phyloP scores from a whole-genome alignment of 2,113 vertebrate genomes.

The Candoia aspera region DNA sequence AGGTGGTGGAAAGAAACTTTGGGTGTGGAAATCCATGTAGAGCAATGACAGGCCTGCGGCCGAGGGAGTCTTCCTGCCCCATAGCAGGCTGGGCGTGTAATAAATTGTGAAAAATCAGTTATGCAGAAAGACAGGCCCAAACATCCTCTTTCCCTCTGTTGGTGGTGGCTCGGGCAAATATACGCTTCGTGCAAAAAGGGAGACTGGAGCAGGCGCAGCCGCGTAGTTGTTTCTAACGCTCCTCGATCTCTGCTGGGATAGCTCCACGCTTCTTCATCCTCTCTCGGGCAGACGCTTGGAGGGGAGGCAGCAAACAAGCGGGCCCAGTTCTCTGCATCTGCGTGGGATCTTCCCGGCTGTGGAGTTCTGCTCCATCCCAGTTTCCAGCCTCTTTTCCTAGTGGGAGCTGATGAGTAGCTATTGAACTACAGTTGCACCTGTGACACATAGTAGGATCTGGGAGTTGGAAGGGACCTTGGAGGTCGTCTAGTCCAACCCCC shows the following conservation, averaged over 20 bases:
- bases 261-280: no score
- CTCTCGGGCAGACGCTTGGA: not conserved
- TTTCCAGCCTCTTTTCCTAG: not conserved
- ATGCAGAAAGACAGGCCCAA: conserved; percentile 10
- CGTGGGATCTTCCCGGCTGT: not conserved
- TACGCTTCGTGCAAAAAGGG: fast-evolving
- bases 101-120: not conserved
- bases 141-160: not conserved
- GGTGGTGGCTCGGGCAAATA: not conserved
- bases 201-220: not conserved
- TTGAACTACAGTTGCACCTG: not conserved
- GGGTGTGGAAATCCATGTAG: not conserved
- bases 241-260: no score
- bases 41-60: not conserved
- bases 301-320: not conserved
- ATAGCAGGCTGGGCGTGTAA: not conserved
- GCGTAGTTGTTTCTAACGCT: no score
- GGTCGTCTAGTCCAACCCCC: not conserved
- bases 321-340: not conserved
- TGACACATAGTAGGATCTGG: not conserved
- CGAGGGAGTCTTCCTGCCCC: not conserved
- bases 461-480: not conserved
- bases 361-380: not conserved
- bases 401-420: not conserved
- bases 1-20: not conserved